A percentile compares a stretch with the other conserved stretches of the same genome.
Evolutionary conservation across 2,797 vertebrate species (phyloP).

Genomic region (Mormyrops attenuatus): DNA sequence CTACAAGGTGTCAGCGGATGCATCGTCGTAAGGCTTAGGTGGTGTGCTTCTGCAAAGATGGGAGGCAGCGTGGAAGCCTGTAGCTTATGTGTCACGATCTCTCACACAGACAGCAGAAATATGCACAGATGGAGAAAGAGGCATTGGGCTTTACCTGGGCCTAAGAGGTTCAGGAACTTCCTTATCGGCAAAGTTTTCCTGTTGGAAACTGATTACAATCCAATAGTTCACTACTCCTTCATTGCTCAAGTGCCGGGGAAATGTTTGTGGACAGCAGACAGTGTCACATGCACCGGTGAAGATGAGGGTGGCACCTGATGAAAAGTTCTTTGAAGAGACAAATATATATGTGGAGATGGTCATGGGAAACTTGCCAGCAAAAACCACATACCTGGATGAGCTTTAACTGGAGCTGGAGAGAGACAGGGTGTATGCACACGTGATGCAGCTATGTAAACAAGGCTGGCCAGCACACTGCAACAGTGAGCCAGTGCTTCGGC

Average conservation of each 20-base stretch:
- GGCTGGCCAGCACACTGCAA: neutral
- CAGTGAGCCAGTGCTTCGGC: neutral
- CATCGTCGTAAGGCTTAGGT: constrained; percentile 13
- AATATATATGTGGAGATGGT: neutral
- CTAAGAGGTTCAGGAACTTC: constrained; percentile 16
- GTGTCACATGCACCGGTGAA: constrained; percentile 6
- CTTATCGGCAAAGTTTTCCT: constrained; percentile 12
- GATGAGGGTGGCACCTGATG: neutral
- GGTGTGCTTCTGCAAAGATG: neutral
- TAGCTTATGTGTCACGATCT: constrained; percentile 19
- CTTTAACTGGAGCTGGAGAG: neutral
- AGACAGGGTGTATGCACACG: neutral
- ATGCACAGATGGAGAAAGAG: neutral
- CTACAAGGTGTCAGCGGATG: constrained; percentile 20
- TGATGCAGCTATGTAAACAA: neutral
- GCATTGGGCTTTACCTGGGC: constrained; percentile 15
- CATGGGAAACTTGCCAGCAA: neutral
- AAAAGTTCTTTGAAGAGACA: neutral
- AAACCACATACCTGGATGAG: neutral
- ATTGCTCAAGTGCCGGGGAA: constrained; percentile 27
- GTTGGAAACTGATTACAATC: constrained; percentile 19
- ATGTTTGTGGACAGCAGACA: constrained; percentile 17
- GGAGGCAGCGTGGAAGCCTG: neutral
- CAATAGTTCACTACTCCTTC: neutral
- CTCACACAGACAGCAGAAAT: constrained; percentile 18